phyloP scores from a whole-genome alignment of 2,113 vertebrate species.

The Tragelaphus imberbis region DNA sequence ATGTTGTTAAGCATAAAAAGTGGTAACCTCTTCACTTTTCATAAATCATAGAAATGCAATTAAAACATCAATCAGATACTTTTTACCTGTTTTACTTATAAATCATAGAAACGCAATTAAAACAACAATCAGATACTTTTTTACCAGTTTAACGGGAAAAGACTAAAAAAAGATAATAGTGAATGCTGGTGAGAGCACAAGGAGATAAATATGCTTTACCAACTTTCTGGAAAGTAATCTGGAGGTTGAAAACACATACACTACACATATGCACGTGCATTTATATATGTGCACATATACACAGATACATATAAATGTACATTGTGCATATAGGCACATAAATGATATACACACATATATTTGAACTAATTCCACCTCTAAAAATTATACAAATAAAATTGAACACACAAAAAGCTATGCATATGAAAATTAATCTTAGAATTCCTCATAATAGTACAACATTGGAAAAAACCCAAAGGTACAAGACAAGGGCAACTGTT shows the following conservation, averaged over 20 bases:
- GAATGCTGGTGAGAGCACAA: background rate
- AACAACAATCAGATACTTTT: background rate
- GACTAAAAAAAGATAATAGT: background rate
- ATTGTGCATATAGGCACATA: background rate
- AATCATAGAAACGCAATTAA: background rate
- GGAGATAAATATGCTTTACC: background rate
- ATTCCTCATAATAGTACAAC: background rate
- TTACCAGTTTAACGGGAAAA: background rate
- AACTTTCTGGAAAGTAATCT: background rate
- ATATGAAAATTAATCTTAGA: background rate
- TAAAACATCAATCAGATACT: background rate
- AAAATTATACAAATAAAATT: background rate
- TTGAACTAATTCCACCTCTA: background rate
- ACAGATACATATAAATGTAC: background rate
- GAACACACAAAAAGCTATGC: background rate
- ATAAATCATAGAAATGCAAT: background rate
- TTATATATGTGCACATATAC: background rate
- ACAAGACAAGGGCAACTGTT: background rate
- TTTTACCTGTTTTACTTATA: background rate
- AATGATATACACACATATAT: background rate
- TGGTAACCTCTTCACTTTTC: background rate
- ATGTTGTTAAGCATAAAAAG: background rate
- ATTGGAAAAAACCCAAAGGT: background rate
- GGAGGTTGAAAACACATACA: background rate
- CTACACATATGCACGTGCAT: background rate